phyloP scores from a whole-genome alignment of 2,113 vertebrate genomes.

The Clupea harengus region DNA sequence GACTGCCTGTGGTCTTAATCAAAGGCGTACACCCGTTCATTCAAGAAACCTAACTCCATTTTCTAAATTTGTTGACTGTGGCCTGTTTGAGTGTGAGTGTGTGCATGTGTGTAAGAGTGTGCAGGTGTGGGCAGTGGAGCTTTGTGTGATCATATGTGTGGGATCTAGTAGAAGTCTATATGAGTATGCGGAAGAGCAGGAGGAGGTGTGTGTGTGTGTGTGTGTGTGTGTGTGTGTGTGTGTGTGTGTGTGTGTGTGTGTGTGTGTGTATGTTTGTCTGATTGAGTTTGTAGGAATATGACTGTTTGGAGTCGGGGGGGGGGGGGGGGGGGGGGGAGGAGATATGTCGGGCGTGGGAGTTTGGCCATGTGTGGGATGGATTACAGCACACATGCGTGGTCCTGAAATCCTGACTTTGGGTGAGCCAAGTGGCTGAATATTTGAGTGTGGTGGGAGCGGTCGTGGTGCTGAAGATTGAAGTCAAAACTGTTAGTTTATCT shows the following conservation, averaged over 20 bases:
- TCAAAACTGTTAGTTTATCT: not conserved
- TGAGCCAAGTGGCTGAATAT: not conserved
- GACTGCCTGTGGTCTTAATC: constrained; percentile 5
- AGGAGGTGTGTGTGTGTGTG: not conserved
- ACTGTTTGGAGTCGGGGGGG: not conserved
- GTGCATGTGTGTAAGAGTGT: not conserved
- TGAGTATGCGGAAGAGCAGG: not conserved
- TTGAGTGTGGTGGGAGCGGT: not conserved
- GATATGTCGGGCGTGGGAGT: not conserved
- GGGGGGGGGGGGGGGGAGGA: not conserved
- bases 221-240: not conserved
- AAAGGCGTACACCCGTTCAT: not conserved
- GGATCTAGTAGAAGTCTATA: not conserved
- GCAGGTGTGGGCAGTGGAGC: not conserved
- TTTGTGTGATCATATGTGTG: not conserved
- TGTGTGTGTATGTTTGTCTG: not conserved
- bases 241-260: not conserved
- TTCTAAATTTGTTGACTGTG: not conserved
- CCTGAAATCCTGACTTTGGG: not conserved
- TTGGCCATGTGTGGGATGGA: not conserved
- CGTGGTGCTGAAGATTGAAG: not conserved
- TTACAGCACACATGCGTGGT: not conserved
- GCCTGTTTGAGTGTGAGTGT: not conserved
- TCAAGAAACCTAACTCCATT: constrained; percentile 14
- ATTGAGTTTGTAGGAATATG: not conserved